Conservation (phyloP, 35 echinoderm and acorn worm genomes). For the Apostichopus parvimensis region DNA sequence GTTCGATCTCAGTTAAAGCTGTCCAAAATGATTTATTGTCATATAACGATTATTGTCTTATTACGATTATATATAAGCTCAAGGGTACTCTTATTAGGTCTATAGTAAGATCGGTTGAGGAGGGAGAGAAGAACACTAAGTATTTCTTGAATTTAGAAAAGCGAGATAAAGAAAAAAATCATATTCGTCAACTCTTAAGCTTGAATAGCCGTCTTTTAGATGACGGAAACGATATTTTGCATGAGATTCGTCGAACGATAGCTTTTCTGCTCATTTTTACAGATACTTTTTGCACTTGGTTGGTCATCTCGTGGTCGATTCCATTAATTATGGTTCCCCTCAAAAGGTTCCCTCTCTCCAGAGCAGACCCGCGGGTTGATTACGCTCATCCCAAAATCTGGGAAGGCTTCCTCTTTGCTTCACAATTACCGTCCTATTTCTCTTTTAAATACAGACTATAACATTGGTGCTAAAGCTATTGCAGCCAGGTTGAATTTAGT, state of each 20-base stretch:
- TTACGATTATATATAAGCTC: too few species aligned
- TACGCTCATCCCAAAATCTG: background rate
- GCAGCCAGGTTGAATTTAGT: too few species aligned
- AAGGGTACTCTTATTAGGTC: conserved; percentile 42
- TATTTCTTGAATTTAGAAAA: too few species aligned
- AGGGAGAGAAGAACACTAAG: conserved; percentile 27
- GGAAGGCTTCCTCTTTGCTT: background rate
- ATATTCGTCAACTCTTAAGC: background rate
- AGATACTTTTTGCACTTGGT: conserved; percentile 3
- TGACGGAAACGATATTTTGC: background rate
- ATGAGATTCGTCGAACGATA: background rate
- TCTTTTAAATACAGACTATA: too few species aligned
- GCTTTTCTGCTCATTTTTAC: conserved; percentile 43
- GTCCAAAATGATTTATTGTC: background rate
- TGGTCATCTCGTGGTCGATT: background rate
- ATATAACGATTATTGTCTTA: background rate
- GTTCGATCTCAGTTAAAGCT: background rate
- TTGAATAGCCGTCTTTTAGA: background rate
- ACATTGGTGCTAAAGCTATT: too few species aligned
- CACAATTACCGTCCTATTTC: conserved; percentile 1
- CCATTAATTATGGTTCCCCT: background rate
- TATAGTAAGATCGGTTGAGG: conserved; percentile 5
- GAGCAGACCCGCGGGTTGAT: conserved; percentile 8
- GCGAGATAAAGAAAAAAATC: too few species aligned
- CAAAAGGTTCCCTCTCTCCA: background rate